Conservation (phyloP, 1,140 invertebrate genomes). For the Lineus longissimus region DNA sequence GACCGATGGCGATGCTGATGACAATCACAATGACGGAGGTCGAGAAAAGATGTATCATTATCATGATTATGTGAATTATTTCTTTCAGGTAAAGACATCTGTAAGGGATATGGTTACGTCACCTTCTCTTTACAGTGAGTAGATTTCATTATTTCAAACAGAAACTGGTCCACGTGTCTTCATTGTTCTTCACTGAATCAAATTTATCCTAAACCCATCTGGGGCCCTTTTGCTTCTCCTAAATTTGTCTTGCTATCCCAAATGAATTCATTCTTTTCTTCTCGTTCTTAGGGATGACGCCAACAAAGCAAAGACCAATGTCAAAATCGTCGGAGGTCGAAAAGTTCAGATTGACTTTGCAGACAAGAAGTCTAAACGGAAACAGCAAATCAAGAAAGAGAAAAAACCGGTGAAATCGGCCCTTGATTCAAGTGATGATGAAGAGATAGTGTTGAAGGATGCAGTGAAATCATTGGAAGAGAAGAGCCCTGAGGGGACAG, state of each 20-base stretch:
- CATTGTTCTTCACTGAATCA: too few relatives aligned
- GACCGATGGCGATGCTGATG: not conserved
- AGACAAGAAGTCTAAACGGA: conserved; percentile 24
- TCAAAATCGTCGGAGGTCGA: conserved; percentile 24
- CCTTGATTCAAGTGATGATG: not conserved
- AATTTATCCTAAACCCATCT: too few relatives aligned
- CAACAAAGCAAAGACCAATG: conserved; percentile 25
- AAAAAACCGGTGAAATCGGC: not conserved
- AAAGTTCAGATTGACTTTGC: conserved; percentile 28
- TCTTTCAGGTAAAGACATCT: conserved; percentile 23
- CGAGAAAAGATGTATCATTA: not conserved
- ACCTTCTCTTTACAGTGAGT: conserved; percentile 34
- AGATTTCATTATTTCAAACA: conserved; percentile 4
- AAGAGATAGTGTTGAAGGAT: not conserved
- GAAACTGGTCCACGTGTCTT: not conserved
- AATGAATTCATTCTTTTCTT: not conserved
- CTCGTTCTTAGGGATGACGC: conserved; percentile 32
- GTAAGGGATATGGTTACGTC: conserved; percentile 35
- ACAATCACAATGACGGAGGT: conserved; percentile 3
- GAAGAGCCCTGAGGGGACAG: conserved; percentile 2
- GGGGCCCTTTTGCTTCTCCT: not conserved
- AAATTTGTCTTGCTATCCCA: not conserved
- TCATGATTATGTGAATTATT: conserved; percentile 7
- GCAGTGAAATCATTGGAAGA: not conserved
- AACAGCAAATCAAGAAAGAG: not conserved